Conservation (phyloP, 1,140 invertebrate genomes). For the Formica exsecta region DNA sequence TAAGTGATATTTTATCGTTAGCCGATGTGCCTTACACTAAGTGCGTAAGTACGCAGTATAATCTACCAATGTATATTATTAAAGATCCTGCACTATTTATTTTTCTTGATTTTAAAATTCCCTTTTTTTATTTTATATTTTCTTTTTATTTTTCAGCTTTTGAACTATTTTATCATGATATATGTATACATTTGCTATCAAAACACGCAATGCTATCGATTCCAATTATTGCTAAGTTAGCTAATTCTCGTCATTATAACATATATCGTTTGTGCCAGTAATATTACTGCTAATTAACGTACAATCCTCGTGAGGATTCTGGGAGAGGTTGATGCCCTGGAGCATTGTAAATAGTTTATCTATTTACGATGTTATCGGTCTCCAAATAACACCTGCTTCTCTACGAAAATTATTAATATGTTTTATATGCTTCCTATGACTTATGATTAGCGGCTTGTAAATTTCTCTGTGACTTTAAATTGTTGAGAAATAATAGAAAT, state of each 20-base stretch:
- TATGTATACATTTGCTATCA: neutral
- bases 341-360: constrained; percentile 9
- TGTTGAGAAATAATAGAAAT: neutral
- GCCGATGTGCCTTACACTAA: constrained; percentile 70
- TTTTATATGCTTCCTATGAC: neutral
- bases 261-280: neutral
- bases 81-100: constrained; percentile 16
- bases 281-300: constrained; percentile 34
- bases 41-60: constrained; percentile 62
- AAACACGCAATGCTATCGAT: neutral
- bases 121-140: neutral
- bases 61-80: constrained; percentile 53
- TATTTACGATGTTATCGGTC: constrained; percentile 6
- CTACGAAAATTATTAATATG: constrained; percentile 14
- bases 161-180: neutral
- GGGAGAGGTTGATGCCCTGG: neutral
- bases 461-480: neutral
- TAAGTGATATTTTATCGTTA: constrained; percentile 68
- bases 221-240: constrained; percentile 2
- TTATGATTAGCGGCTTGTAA: neutral
- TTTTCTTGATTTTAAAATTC: neutral
- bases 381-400: neutral
- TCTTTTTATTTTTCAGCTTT: neutral
- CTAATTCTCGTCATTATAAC: neutral
- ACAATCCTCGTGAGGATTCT: neutral